phyloP scores from a whole-genome alignment of 2,888 invertebrate genomes.

The Drosophila testacea region DNA sequence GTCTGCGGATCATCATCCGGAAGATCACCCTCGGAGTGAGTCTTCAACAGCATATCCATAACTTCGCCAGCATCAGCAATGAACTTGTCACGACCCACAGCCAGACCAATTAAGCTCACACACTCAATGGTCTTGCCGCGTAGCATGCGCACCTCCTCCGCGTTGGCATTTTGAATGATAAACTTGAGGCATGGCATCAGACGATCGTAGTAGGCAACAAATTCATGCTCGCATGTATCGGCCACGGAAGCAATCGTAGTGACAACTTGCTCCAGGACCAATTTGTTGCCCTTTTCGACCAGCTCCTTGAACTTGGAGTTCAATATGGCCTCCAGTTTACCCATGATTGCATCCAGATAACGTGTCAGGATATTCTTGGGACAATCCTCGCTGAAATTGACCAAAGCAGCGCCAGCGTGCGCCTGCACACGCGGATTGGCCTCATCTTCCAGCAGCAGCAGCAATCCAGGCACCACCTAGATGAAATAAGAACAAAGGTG shows the following conservation, averaged over 20 bases:
- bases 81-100: slow-evolving; percentile 94
- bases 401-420: slow-evolving; percentile 96
- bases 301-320: slow-evolving; percentile 97
- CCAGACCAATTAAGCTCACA: slow-evolving; percentile 97
- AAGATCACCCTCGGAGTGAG: slow-evolving; percentile 93
- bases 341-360: slow-evolving; percentile 96
- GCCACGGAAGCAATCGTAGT: slow-evolving; percentile 99
- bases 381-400: slow-evolving; percentile 99
- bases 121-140: slow-evolving; percentile 99
- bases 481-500: too few relatives aligned
- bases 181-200: slow-evolving; percentile 97
- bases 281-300: slow-evolving; percentile 96
- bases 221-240: slow-evolving; percentile 98
- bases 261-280: slow-evolving; percentile 98
- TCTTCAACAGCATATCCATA: slow-evolving; percentile 96
- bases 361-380: slow-evolving; percentile 96
- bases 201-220: slow-evolving; percentile 96
- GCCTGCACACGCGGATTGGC: slow-evolving; percentile 95
- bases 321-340: slow-evolving; percentile 94
- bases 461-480: slow-evolving; percentile 94
- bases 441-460: slow-evolving; percentile 95
- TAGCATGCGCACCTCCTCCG: slow-evolving; percentile 94
- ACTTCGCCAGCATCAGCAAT: slow-evolving; percentile 96
- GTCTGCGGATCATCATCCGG: slow-evolving; percentile 98
- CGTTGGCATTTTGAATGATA: slow-evolving; percentile 97